Conservation (phyloP, 2,888 invertebrate genomes). For the Hyppa rectilinea region DNA sequence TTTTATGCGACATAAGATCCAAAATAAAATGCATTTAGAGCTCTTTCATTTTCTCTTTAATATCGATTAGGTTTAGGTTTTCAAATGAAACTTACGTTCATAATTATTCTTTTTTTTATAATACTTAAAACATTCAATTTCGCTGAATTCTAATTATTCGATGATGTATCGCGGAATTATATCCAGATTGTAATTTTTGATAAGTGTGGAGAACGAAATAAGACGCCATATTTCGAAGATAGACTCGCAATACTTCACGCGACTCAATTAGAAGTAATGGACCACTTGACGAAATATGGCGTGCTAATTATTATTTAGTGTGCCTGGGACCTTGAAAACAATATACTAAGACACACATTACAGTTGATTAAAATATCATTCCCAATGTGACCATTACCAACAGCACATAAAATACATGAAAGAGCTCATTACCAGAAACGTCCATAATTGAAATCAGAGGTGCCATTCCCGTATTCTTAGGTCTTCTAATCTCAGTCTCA, state of each 20-base stretch:
- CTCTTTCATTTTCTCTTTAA: slow-evolving; percentile 54
- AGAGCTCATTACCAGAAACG: slow-evolving; percentile 53
- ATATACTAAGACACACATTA: not conserved
- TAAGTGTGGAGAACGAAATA: not conserved
- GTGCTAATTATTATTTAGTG: slow-evolving; percentile 6
- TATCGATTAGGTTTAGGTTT: not conserved
- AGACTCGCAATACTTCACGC: not conserved
- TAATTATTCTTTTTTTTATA: slow-evolving; percentile 8
- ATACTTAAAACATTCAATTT: slow-evolving; percentile 2
- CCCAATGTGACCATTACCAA: not conserved
- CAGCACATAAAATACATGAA: slow-evolving; percentile 30
- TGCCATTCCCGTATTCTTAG: not conserved
- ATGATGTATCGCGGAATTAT: slow-evolving; percentile 7
- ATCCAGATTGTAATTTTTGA: not conserved
- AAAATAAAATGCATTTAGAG: slow-evolving; percentile 55
- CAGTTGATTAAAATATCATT: slow-evolving; percentile 13
- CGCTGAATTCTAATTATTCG: slow-evolving; percentile 9
- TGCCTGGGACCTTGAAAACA: slow-evolving; percentile 23
- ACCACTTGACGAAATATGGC: slow-evolving; percentile 9
- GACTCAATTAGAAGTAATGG: slow-evolving; percentile 10
- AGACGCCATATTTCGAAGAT: not conserved
- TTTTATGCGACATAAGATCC: slow-evolving; percentile 47
- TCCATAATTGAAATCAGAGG: slow-evolving; percentile 24
- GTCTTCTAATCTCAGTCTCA: not conserved
- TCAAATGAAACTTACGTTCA: slow-evolving; percentile 2